Conservation (phyloP, 2,888 invertebrate species). For the Leptopilina drosophilae region DNA sequence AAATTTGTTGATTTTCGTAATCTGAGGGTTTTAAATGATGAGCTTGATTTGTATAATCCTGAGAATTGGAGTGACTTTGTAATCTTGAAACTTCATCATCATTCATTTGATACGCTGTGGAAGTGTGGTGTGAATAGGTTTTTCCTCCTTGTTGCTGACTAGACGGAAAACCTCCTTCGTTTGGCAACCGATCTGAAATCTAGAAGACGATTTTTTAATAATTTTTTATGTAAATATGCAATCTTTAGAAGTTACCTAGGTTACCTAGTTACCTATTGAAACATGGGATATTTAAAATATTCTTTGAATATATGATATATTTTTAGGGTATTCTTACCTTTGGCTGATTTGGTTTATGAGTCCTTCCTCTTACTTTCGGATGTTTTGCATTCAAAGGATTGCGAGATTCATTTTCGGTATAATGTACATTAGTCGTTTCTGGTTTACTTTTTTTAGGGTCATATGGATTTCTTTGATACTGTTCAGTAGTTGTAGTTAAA, state of each 20-base stretch:
- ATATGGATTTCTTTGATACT: constrained; percentile 68
- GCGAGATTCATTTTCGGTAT: constrained; percentile 50
- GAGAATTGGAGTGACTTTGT: constrained; percentile 48
- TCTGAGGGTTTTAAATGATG: neutral
- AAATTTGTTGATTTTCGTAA: constrained; percentile 39
- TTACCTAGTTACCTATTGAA: no score
- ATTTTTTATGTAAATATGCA: no score
- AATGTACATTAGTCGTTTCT: constrained; percentile 63
- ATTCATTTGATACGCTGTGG: constrained; percentile 52
- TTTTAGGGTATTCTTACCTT: constrained; percentile 45
- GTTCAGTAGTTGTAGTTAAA: constrained; percentile 70
- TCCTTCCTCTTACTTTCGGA: constrained; percentile 57
- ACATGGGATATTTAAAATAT: no score
- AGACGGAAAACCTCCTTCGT: constrained; percentile 25
- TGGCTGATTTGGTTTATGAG: constrained; percentile 58
- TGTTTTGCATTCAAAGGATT: constrained; percentile 56
- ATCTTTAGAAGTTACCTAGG: no score
- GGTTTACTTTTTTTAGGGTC: constrained; percentile 68
- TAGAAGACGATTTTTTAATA: neutral
- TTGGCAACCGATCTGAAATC: constrained; percentile 25
- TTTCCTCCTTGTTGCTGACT: neutral
- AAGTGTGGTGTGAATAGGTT: constrained; percentile 18
- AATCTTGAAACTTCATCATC: constrained; percentile 50
- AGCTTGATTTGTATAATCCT: constrained; percentile 26
- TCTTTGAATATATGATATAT: no score